These are phyloP conservation scores for Callitettix versicolor DNA, from an alignment of 1,140 invertebrate genomes.

Conservation along the genomic window DNA sequence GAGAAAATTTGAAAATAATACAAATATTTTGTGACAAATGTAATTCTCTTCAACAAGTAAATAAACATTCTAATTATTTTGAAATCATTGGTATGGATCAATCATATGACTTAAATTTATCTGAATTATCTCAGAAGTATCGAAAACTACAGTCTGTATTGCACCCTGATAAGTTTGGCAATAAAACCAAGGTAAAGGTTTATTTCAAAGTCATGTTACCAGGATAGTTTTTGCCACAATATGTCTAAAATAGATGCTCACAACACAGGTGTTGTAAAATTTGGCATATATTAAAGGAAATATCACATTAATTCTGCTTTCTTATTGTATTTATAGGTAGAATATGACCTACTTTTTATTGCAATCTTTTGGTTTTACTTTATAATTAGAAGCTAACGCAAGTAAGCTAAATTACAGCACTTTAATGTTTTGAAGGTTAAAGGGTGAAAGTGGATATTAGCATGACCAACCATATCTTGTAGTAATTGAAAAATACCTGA, in stretches of 20 bases:
- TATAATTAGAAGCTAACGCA: no score
- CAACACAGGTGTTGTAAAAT: not conserved
- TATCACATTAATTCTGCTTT: not conserved
- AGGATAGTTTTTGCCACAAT: not conserved
- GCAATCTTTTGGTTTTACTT: no score
- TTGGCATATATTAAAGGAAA: not conserved
- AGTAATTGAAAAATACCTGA: no score
- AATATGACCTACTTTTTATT: not conserved
- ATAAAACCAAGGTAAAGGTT: slow-evolving; percentile 17
- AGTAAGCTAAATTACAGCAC: no score
- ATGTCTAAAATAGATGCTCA: not conserved
- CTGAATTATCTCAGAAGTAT: slow-evolving; percentile 16
- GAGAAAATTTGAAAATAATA: not conserved
- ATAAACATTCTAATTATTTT: slow-evolving; percentile 19
- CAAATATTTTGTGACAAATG: slow-evolving; percentile 19
- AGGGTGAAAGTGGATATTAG: no score
- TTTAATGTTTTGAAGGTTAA: no score
- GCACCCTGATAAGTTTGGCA: slow-evolving; percentile 23
- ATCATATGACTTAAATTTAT: slow-evolving; percentile 14
- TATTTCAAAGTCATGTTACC: not conserved
- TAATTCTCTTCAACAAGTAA: slow-evolving; percentile 13
- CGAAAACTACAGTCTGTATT: slow-evolving; percentile 19
- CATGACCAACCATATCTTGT: no score
- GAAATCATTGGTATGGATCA: slow-evolving; percentile 17
- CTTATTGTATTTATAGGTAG: not conserved